Evolutionary conservation across 2,113 vertebrate species (phyloP).

Genomic region (Anser brachyrhynchus): DNA sequence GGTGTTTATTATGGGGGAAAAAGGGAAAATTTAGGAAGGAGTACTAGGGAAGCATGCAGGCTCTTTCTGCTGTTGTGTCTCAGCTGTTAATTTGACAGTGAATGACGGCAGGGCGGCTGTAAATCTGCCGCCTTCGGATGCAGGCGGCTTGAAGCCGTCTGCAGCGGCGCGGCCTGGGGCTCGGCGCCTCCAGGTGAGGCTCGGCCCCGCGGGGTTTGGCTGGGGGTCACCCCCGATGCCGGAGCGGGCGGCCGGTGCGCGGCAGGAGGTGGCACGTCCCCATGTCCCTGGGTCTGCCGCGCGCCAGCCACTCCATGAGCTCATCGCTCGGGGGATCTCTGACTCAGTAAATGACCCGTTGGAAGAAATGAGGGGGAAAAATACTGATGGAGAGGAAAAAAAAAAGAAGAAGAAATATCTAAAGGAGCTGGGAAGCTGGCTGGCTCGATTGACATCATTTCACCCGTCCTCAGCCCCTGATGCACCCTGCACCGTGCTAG

Average conservation of each 20-base stretch:
- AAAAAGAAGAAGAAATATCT: not conserved
- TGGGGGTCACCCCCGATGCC: not conserved
- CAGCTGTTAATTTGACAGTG: slow-evolving; percentile 1
- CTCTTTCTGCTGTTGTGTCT: not conserved
- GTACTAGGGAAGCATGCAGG: not conserved
- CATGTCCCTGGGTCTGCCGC: not conserved
- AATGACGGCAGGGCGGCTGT: not conserved
- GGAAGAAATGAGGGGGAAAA: not conserved
- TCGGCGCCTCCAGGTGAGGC: not conserved
- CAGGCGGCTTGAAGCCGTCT: not conserved
- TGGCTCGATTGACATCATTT: not conserved
- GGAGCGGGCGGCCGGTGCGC: too few species aligned
- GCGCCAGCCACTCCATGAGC: slow-evolving; percentile 1
- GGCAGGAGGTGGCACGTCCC: not conserved
- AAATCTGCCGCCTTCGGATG: slow-evolving; percentile 31
- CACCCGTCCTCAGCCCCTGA: not conserved
- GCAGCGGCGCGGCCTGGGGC: not conserved
- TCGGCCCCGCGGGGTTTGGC: not conserved
- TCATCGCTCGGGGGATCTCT: slow-evolving; percentile 36
- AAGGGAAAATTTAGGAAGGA: not conserved
- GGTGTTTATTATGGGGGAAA: not conserved
- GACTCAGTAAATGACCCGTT: not conserved
- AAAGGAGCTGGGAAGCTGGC: not conserved
- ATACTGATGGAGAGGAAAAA: not conserved
- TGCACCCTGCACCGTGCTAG: not conserved